Evolutionary conservation across 2,888 invertebrate genomes (phyloP).

Genomic region (Caenorhabditis sp.): DNA sequence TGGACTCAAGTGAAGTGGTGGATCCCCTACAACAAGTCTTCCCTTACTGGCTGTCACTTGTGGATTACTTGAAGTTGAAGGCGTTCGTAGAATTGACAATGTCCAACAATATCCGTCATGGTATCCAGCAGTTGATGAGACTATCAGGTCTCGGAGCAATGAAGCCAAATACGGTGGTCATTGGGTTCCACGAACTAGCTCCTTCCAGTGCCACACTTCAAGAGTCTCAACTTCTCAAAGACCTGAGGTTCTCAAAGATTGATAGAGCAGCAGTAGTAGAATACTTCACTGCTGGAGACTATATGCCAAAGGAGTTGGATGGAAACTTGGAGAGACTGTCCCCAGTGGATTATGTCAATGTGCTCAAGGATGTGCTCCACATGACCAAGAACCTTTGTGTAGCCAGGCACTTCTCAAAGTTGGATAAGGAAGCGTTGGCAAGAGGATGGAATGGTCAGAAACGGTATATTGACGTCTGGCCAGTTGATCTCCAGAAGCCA

Average conservation of each 20-base stretch:
- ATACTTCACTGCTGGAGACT: constrained; percentile 80
- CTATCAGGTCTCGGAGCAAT: constrained; percentile 94
- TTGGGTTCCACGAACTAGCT: constrained; percentile 93
- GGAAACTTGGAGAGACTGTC: constrained; percentile 72
- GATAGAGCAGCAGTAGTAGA: constrained; percentile 82
- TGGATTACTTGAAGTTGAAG: constrained; percentile 94
- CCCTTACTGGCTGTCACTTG: constrained; percentile 93
- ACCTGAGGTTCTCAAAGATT: constrained; percentile 81
- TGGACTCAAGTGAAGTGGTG: constrained; percentile 84
- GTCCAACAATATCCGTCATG: constrained; percentile 91
- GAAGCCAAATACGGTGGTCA: constrained; percentile 97
- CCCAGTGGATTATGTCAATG: constrained; percentile 88
- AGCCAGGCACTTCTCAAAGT: constrained; percentile 92
- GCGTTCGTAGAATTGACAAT: constrained; percentile 97
- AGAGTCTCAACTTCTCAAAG: constrained; percentile 80
- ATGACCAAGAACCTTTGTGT: constrained; percentile 96
- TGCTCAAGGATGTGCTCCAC: constrained; percentile 92
- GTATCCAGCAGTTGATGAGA: constrained; percentile 90
- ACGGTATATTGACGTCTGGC: constrained; percentile 94
- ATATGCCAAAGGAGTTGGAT: constrained; percentile 75
- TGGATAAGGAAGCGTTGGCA: constrained; percentile 87
- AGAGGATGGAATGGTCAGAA: constrained; percentile 76
- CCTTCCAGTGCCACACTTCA: constrained; percentile 89
- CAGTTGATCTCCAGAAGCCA: constrained; percentile 93
- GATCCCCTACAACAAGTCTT: constrained; percentile 90